Conservation (phyloP, 2,888 invertebrate genomes). For the Ormia ochracea region DNA sequence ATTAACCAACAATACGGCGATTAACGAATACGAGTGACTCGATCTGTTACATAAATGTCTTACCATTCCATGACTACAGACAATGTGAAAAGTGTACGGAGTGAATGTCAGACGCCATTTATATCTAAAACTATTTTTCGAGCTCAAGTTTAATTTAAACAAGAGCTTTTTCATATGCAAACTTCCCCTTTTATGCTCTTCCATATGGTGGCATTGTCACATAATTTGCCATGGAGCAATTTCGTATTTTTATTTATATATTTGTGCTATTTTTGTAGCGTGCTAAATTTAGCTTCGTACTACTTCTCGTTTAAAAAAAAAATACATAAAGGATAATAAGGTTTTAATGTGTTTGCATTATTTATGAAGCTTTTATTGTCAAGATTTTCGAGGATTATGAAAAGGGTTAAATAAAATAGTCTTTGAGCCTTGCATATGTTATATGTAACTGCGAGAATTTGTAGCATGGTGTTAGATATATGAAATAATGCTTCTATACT, state of each 20-base stretch:
- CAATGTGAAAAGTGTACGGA: not conserved
- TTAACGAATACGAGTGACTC: constrained; percentile 6
- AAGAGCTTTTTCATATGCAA: not conserved
- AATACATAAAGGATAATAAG: not conserved
- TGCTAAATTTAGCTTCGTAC: not conserved
- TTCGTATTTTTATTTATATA: not conserved
- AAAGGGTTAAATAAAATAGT: too few species aligned
- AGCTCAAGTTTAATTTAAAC: constrained; percentile 28
- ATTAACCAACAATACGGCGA: constrained; percentile 25
- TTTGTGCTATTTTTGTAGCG: not conserved
- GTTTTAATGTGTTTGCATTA: not conserved
- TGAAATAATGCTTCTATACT: too few species aligned
- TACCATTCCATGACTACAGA: not conserved
- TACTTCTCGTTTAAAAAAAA: not conserved
- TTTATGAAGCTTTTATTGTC: not conserved
- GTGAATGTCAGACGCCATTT: constrained; percentile 32
- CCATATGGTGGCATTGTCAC: not conserved
- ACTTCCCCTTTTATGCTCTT: not conserved
- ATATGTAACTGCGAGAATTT: too few species aligned
- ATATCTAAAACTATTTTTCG: not conserved
- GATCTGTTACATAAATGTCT: not conserved
- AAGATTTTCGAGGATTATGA: not conserved
- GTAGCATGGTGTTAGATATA: too few species aligned
- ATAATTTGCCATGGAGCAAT: not conserved
- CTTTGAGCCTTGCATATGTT: not conserved